Percentiles rank a stretch among this genome's conserved stretches.
Evolutionary conservation across 2,888 invertebrate genomes (phyloP).

Genomic region (Leucozona laternaria): DNA sequence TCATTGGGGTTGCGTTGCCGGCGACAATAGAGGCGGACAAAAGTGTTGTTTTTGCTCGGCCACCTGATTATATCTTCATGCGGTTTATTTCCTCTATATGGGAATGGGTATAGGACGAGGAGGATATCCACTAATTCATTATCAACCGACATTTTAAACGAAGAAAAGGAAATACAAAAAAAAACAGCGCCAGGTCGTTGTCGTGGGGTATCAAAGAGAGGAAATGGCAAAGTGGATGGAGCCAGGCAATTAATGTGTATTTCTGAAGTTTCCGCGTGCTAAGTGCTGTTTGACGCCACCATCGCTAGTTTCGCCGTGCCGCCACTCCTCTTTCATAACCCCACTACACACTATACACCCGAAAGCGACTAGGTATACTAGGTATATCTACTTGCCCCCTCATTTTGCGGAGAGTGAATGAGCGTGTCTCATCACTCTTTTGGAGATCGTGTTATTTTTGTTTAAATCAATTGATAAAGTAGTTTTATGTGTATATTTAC

Average conservation of each 20-base stretch:
- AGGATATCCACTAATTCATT: conserved; percentile 36
- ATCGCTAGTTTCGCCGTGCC: conserved; percentile 5
- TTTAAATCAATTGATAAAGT: conserved; percentile 54
- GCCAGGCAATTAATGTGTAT: conserved; percentile 57
- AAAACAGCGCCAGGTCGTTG: too few relatives aligned
- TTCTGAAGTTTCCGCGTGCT: conserved; percentile 54
- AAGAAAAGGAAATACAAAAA: conserved; percentile 5
- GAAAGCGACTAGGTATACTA: background rate
- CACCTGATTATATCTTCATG: conserved; percentile 26
- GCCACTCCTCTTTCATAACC: background rate
- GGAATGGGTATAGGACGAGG: background rate
- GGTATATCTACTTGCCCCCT: conserved; percentile 5
- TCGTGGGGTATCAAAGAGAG: background rate
- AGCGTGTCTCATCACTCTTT: conserved; percentile 55
- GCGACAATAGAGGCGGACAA: conserved; percentile 39
- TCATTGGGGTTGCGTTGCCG: background rate
- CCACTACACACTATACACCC: background rate
- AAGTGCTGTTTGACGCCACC: conserved; percentile 66
- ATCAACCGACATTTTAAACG: conserved; percentile 32
- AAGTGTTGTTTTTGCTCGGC: background rate
- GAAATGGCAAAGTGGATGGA: conserved; percentile 14
- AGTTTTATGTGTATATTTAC: conserved; percentile 25
- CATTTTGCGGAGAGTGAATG: conserved; percentile 23
- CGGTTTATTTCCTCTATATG: conserved; percentile 24
- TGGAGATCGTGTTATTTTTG: conserved; percentile 48